A percentile compares a stretch with the other conserved stretches of the same genome.
These are phyloP conservation scores for Boleophthalmus pectinirostris DNA, from an alignment of 2,113 vertebrate genomes.

Conservation along the genomic window DNA sequence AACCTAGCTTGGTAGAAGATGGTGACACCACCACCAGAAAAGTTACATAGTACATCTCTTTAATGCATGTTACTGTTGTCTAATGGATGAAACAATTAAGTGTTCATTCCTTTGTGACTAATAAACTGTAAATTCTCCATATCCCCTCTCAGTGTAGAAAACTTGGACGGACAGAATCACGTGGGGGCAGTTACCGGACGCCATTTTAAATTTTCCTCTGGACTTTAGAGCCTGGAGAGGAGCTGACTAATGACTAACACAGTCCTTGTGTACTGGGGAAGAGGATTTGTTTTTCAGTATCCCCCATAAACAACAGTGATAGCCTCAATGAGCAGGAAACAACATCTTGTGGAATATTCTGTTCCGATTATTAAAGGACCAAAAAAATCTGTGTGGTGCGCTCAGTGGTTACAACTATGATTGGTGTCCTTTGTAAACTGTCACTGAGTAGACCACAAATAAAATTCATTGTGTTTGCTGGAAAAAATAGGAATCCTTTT, in stretches of 20 bases:
- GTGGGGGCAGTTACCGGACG: background rate
- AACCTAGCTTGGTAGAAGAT: too few relatives aligned
- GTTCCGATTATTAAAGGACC: conserved; percentile 31
- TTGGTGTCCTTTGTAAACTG: conserved; percentile 23
- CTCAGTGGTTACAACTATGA: conserved; percentile 15
- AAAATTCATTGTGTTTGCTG: conserved; percentile 35
- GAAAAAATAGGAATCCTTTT: conserved; percentile 12
- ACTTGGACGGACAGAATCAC: conserved; percentile 18
- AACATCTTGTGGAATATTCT: conserved; percentile 34
- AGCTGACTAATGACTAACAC: conserved; percentile 24
- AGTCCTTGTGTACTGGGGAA: conserved; percentile 24
- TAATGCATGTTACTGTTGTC: background rate
- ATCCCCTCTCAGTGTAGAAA: conserved; percentile 38
- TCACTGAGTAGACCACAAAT: conserved; percentile 49
- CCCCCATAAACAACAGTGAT: conserved; percentile 37
- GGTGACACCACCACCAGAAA: too few relatives aligned
- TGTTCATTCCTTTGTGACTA: conserved; percentile 47
- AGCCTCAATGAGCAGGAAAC: conserved; percentile 43
- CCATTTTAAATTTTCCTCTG: conserved; percentile 27
- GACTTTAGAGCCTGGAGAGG: conserved; percentile 10
- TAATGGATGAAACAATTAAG: background rate
- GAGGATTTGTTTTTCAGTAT: conserved; percentile 47
- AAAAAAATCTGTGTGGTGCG: conserved; percentile 29
- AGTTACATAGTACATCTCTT: background rate
- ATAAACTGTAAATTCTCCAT: conserved; percentile 33